Evolutionary conservation across 2,113 vertebrate genomes (phyloP).

Genomic region (Xerus inauris): DNA sequence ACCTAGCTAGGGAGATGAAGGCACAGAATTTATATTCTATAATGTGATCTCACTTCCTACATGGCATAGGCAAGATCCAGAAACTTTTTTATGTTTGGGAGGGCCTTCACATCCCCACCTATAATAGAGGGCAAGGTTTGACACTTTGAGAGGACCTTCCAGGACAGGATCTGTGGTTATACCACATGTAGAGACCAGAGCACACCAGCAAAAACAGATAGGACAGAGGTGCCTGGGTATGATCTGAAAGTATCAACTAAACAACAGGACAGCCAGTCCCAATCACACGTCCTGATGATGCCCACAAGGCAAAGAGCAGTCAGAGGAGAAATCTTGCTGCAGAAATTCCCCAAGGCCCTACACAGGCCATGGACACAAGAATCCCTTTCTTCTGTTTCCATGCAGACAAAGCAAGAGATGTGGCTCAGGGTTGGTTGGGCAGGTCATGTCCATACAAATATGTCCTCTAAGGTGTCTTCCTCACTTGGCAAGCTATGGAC

Average conservation of each 20-base stretch:
- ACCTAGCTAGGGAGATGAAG: background rate
- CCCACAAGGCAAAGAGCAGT: background rate
- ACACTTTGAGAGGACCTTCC: background rate
- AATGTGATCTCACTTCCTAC: background rate
- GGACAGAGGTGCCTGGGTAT: background rate
- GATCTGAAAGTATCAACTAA: background rate
- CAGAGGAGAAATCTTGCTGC: background rate
- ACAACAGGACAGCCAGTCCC: background rate
- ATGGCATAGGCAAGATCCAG: background rate
- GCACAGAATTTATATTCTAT: background rate
- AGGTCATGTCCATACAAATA: background rate
- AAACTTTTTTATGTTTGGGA: background rate
- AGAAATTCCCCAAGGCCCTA: background rate
- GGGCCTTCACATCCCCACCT: accelerated
- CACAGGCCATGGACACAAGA: too few species aligned
- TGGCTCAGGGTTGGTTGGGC: background rate
- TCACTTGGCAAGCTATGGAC: background rate
- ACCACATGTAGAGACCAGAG: background rate
- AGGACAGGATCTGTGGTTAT: background rate
- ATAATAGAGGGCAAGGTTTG: background rate
- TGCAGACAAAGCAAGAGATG: background rate
- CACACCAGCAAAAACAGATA: background rate
- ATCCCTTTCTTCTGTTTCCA: background rate
- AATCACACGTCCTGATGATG: background rate
- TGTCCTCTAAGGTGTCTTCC: background rate